Conservation (phyloP, 1,140 invertebrate species). For the Lethocerus indicus region DNA sequence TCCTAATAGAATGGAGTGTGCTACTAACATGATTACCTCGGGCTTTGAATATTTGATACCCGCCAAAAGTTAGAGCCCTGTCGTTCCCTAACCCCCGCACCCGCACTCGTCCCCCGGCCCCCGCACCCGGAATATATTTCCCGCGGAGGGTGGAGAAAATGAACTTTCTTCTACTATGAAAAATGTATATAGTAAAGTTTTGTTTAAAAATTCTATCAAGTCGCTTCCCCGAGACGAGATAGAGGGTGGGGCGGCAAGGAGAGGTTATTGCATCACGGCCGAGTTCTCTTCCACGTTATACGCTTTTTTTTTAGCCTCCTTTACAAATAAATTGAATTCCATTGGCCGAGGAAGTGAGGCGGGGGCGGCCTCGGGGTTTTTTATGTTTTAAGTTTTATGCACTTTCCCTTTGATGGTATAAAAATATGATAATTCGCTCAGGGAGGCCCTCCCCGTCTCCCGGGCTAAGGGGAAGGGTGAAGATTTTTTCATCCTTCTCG, state of each 20-base stretch:
- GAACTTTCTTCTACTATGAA: constrained; percentile 17
- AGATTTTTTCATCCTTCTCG: no score
- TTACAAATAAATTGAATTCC: constrained; percentile 20
- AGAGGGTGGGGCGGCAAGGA: no score
- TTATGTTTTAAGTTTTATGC: constrained; percentile 18
- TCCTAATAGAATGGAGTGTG: constrained; percentile 21
- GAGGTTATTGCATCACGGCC: constrained; percentile 19
- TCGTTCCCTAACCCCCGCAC: no score
- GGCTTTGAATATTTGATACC: no score
- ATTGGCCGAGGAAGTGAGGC: constrained; percentile 3
- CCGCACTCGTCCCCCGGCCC: no score
- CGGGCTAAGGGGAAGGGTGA: no score
- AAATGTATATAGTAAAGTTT: constrained; percentile 19
- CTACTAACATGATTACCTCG: constrained; percentile 18
- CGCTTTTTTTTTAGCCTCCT: not conserved
- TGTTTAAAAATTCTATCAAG: constrained; percentile 19
- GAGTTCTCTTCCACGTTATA: not conserved
- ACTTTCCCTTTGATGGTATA: constrained; percentile 19
- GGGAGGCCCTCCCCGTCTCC: not conserved
- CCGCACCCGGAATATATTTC: not conserved
- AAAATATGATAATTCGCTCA: constrained; percentile 20
- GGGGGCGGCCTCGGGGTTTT: constrained; percentile 5
- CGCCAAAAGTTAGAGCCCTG: no score
- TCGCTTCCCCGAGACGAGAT: constrained; percentile 14
- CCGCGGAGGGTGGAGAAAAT: no score